These are phyloP conservation scores for Anser cygnoides DNA, from an alignment of 2,113 vertebrate species.

Conservation along the genomic window DNA sequence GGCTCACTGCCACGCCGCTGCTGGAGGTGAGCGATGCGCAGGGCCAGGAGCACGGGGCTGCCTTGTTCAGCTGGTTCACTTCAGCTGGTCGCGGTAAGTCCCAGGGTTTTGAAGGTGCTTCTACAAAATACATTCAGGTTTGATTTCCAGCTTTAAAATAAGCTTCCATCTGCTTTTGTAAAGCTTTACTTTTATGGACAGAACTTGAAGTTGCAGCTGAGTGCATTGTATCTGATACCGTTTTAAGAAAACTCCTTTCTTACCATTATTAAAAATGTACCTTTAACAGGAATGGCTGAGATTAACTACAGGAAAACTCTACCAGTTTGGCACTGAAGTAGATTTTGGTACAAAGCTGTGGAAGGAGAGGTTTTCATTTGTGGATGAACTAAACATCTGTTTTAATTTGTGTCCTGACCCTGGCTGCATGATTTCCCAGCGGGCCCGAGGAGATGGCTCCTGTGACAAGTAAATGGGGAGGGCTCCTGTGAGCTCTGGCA, in stretches of 20 bases:
- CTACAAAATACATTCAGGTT: not conserved
- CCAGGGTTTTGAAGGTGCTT: not conserved
- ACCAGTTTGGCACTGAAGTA: not conserved
- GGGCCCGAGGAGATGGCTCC: not conserved
- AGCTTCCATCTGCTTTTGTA: not conserved
- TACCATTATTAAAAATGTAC: not conserved
- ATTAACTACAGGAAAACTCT: not conserved
- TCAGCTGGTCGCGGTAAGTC: not conserved
- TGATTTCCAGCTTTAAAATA: not conserved
- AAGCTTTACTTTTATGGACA: not conserved
- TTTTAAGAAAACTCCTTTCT: not conserved
- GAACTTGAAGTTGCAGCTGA: not conserved
- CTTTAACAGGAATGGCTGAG: not conserved
- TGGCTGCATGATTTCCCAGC: constrained; percentile 27
- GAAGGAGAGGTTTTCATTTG: not conserved
- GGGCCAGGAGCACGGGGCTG: not conserved
- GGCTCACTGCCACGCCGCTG: not conserved
- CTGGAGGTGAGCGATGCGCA: not conserved
- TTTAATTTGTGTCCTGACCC: constrained; percentile 21
- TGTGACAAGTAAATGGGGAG: not conserved
- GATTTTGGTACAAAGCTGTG: not conserved
- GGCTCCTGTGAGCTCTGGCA: not conserved
- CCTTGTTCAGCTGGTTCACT: not conserved
- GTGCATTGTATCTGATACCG: not conserved
- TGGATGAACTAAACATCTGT: not conserved